phyloP scores from a whole-genome alignment of 2,113 vertebrate species.

The Acanthochromis polyacanthus region DNA sequence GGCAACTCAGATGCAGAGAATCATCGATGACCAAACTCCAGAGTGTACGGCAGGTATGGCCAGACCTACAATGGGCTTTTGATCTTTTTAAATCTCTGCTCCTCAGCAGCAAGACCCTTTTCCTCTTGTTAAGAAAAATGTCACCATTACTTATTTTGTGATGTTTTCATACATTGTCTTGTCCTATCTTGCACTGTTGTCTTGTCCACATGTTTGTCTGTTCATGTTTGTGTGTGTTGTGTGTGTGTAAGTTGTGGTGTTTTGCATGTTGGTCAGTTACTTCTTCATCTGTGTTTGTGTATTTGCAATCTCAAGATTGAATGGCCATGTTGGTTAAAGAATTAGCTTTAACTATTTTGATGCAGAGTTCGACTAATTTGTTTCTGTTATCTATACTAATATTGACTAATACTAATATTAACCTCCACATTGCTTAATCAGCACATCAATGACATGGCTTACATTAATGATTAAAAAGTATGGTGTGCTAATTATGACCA shows the following conservation, averaged over 20 bases:
- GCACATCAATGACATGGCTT: slow-evolving; percentile 35
- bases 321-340: slow-evolving; percentile 44
- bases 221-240: slow-evolving; percentile 6
- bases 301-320: slow-evolving; percentile 96
- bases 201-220: slow-evolving; percentile 6
- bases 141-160: slow-evolving; percentile 48
- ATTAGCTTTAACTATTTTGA: slow-evolving; percentile 27
- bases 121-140: slow-evolving; percentile 82
- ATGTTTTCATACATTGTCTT: slow-evolving; percentile 77
- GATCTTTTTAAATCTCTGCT: slow-evolving; percentile 51
- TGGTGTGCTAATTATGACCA: slow-evolving; percentile 29
- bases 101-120: slow-evolving; percentile 83
- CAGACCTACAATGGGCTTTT: slow-evolving; percentile 75
- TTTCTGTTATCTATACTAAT: slow-evolving; percentile 36
- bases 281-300: slow-evolving; percentile 68
- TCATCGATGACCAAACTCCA: slow-evolving; percentile 93
- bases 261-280: slow-evolving; percentile 34
- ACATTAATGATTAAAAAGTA: slow-evolving; percentile 25
- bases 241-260: slow-evolving; percentile 30
- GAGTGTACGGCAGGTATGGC: slow-evolving; percentile 93
- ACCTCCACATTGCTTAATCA: slow-evolving; percentile 23
- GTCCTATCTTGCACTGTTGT: slow-evolving; percentile 75
- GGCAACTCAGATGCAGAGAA: slow-evolving; percentile 98
- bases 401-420: slow-evolving; percentile 67
- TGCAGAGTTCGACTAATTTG: slow-evolving; percentile 5